Percentiles rank a stretch among this genome's conserved stretches.
Evolutionary conservation across 2,888 invertebrate species (phyloP).

Genomic region (Blomia tropicalis): DNA sequence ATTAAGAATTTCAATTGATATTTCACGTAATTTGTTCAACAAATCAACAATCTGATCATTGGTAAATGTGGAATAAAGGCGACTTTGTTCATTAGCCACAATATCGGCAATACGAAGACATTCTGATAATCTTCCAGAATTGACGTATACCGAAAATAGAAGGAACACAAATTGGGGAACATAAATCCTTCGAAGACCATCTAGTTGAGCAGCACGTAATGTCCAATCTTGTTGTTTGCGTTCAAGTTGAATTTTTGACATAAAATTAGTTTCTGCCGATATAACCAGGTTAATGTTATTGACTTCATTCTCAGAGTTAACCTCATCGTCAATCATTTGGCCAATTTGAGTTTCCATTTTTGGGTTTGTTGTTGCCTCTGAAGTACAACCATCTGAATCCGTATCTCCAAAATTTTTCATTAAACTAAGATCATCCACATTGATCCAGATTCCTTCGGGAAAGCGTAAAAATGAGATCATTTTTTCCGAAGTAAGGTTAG

Average conservation of each 20-base stretch:
- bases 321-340: not conserved
- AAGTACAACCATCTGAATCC: not conserved
- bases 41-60: conserved; percentile 60
- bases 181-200: conserved; percentile 58
- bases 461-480: conserved; percentile 73
- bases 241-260: not conserved
- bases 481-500: conserved; percentile 55
- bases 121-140: conserved; percentile 51
- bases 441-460: conserved; percentile 47
- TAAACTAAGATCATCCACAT: not conserved
- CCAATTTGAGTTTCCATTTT: not conserved
- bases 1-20: conserved; percentile 56
- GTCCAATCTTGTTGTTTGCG: conserved; percentile 30
- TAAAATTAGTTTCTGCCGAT: not conserved
- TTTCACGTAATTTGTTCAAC: conserved; percentile 57
- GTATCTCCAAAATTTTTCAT: not conserved
- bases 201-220: conserved; percentile 46
- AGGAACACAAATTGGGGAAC: conserved; percentile 66
- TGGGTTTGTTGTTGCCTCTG: not conserved
- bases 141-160: conserved; percentile 56
- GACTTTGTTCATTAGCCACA: conserved; percentile 58
- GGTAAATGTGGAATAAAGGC: conserved; percentile 49
- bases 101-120: conserved; percentile 62
- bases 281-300: not conserved
- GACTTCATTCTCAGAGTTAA: not conserved